Evolutionary conservation across 2,113 vertebrate genomes (phyloP).

Genomic region (Numida meleagris): DNA sequence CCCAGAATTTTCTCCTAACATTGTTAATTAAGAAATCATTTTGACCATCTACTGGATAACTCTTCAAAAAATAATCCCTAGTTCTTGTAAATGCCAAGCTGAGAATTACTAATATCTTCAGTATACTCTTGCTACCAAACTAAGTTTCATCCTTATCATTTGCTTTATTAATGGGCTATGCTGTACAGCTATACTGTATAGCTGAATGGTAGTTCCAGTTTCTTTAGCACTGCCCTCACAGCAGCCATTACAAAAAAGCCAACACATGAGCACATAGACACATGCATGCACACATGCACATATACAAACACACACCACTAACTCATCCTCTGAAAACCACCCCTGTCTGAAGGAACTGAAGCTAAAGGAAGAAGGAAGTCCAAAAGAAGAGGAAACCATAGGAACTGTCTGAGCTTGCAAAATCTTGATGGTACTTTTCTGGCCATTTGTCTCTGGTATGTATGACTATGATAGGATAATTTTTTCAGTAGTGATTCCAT

Average conservation of each 20-base stretch:
- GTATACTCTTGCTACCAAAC: background rate
- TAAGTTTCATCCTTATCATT: background rate
- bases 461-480: background rate
- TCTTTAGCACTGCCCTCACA: background rate
- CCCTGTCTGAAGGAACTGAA: background rate
- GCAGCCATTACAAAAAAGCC: background rate
- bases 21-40: background rate
- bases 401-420: background rate
- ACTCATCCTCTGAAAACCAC: background rate
- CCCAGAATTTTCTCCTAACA: background rate
- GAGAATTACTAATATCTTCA: background rate
- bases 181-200: background rate
- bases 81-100: background rate
- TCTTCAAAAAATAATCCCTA: background rate
- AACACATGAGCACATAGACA: no score
- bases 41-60: background rate
- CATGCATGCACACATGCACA: background rate
- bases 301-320: background rate
- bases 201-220: background rate
- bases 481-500: background rate
- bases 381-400: background rate
- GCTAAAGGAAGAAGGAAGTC: background rate
- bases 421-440: background rate
- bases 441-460: rapidly evolving
- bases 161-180: background rate